Evolutionary conservation across 2,888 invertebrate species (phyloP), one percentile per base, ranked within the genome.

Genomic region (Nomada fucata): DNA sequence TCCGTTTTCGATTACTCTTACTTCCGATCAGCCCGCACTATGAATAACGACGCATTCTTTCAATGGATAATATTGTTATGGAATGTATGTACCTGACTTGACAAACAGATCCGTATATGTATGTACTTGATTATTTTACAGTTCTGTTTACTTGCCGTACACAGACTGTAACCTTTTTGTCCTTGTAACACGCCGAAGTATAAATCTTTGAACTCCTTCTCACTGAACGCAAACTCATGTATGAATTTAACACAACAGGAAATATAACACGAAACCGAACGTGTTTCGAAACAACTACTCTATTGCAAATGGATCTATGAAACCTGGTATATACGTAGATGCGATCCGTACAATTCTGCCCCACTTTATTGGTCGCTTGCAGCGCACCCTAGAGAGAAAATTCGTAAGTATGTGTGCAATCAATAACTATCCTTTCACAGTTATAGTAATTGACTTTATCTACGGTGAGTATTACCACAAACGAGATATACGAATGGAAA

Each of bases 251-350:
- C 36, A 36, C 36, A 44, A 26, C 36, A 65, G 44, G 42, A 23
- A 53, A 73, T 59, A 79, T 67, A 73, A 76, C 61, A 82, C 64
- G 11, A 57, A 47, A 47, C 13, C 15, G 15, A 29, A 71, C 65
- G 15, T 47, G 68, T 84, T 74, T 85, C 79, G 78, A 85, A 84
- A 82, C 74, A 63, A 60, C 78, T 47, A 68, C 60, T 76, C 76
- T 76, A 59, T 79, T 77, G 69, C 70, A 63, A 74, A 76, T 55
- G 67, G 67, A 79, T 83, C 69, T 77, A 83, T 42, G 79, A 76
- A 82, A 82, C 57, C 68, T 61, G 70, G 80, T 71, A 42, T 36
- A 44, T 59, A 73, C 23, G 59, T 68, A 44, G 0, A 52, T 63
- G 53, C 36, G 53, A 70, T 65, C 57, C 55, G 70, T 36, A 63